Evolutionary conservation across 2,113 vertebrate species (phyloP).

Genomic region (Prionailurus bengalensis): DNA sequence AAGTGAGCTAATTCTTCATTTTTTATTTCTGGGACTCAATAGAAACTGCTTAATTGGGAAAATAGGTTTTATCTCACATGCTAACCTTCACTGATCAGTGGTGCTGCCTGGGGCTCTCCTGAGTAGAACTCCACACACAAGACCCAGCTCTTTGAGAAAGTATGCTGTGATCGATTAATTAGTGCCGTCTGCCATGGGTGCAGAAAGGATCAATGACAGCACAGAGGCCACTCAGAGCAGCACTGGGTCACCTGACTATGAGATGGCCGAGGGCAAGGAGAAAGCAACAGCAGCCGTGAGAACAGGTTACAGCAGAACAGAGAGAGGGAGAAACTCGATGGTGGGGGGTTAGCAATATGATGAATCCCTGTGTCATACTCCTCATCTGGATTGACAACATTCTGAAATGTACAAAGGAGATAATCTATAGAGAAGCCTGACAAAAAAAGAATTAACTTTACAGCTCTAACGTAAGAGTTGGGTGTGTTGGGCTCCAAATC

Average conservation of each 20-base stretch:
- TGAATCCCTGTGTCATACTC: background rate
- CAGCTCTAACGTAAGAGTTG: background rate
- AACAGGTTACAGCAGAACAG: background rate
- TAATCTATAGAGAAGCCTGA: background rate
- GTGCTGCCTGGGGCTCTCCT: background rate
- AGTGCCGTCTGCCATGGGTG: background rate
- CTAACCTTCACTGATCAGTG: background rate
- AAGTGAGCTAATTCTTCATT: background rate
- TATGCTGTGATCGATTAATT: slow-evolving; percentile 39
- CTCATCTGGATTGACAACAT: background rate
- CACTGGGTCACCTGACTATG: background rate
- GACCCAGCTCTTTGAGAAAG: background rate
- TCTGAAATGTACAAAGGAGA: slow-evolving; percentile 1
- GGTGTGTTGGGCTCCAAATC: background rate
- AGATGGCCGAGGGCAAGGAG: background rate
- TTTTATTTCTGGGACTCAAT: slow-evolving; percentile 40
- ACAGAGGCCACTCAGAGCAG: background rate
- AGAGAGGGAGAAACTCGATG: background rate
- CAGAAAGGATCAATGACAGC: background rate
- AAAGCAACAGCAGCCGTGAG: background rate
- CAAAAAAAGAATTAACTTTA: background rate
- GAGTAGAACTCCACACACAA: background rate
- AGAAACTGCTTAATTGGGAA: slow-evolving; percentile 24
- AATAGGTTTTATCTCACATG: slow-evolving; percentile 35
- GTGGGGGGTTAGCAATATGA: background rate